Base-by-base conservation (phyloP, 2,113 vertebrate genomes). In the Cygnus buccinator region DNA sequence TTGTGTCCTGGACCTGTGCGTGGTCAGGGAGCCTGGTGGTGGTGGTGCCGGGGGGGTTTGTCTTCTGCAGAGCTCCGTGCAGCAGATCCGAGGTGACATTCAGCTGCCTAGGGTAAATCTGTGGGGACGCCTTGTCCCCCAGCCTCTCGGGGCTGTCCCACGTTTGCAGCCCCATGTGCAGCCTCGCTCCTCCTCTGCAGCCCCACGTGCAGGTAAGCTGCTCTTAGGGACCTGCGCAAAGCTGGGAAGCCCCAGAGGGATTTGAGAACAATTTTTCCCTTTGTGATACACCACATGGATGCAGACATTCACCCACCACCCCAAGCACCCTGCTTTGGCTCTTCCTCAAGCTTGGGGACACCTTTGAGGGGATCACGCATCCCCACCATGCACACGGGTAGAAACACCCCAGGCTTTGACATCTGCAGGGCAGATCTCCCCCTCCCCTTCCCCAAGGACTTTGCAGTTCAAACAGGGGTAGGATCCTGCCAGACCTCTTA, bases 341-440 rank as follows among this genome's bases (percentile, higher is more conserved):
- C 5, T 76, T 89, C 10, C 19, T 79, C 9, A 29, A 67, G 22
- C 31, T 5, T 13, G 3, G 11, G 33, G 20, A 35, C 21, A 57
- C 20, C 25, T 44, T 18, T 25, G 11, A 25, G 41, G 44, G 50
- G 50, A 4, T 13, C 50, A 52, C 12, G 13, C 4, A 75, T 12
- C 6, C 59, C 21, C n/a, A 31, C 14, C 0, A 0, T 23, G 35
- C 52, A 17, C 0, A 0, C 0, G 3, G 43, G 26, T 29, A 37
- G 44, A 12, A 81, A 15, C 43, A 39, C 33, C 50, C 12, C 33
- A 13, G 13, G 6, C 22, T 89, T 41, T 50, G 33, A 44, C 26
- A 65, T 10, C n/a, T 33, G 10, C 50, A 23, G 22, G 22, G 12
- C 7, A 37, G 43, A 37, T 25, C 4, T 55, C 21, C 29, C 54